Base-by-base conservation (phyloP, 2,888 invertebrate genomes). In the Gnatocerus cornutus region DNA sequence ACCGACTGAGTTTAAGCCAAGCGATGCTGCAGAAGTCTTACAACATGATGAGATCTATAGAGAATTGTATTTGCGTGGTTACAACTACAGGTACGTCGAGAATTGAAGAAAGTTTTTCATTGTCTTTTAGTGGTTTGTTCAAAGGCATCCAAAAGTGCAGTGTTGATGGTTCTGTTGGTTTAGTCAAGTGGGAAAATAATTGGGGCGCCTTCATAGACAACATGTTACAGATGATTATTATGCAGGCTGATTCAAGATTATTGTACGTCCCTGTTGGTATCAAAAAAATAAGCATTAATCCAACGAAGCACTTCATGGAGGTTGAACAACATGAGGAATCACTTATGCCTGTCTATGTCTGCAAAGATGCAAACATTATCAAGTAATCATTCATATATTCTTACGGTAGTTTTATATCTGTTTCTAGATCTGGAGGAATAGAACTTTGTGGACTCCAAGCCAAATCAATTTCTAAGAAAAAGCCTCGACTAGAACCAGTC, bases 181-280 rank as follows among this genome's bases (percentile, higher is more conserved):
- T 50, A 7, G 12, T 77, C 9, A 66, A 71, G 52, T 76, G 76
- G 76, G 64, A 71, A 3, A 64, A 70, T 12, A 94, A 95, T 84
- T 96, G 95, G 95, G 91, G 94, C 6, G 89, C 94, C 0, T 95
- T 94, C 84, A 90, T 96, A 87, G 96, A 96, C 84, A 92, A 93
- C 53, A 91, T 96, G 90, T 86, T 96, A 9, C 96, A 96, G 84
- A 88, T 93, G 75, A 65, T 71, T 1, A 91, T 95, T 59, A 80
- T 94, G n/a, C 89, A 90, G 8, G 86, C 89, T 33, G 90, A 91
- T 73, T 89, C 90, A 0, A 86, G 92, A 3, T 88, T 89, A 0
- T 87, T 94, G 1, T 88, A 90, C 78, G 88, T 95, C 0, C 95
- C 95, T 0, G 88, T 88, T 0, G 82, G 87, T 14, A 85, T 89